phyloP scores from a whole-genome alignment of 2,797 vertebrate genomes.

The Muscicapa striata region DNA sequence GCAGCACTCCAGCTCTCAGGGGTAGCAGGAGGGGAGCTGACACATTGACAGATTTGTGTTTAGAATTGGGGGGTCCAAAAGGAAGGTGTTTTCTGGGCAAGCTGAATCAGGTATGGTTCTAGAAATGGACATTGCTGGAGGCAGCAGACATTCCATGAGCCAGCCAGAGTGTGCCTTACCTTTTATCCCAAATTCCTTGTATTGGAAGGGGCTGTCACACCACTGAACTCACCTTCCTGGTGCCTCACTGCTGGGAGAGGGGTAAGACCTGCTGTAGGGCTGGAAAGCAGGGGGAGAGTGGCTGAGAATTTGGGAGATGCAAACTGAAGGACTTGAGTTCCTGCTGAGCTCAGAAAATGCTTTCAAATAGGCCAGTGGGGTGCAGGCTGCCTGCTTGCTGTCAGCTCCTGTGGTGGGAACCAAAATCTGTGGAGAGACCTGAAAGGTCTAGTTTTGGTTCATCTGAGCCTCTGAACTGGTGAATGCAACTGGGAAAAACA shows the following conservation, averaged over 20 bases:
- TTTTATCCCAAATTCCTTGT: too few relatives aligned
- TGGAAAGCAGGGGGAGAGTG: not conserved
- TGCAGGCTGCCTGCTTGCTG: not conserved
- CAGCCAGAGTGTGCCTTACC: fast-evolving
- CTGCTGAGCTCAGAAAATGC: not conserved
- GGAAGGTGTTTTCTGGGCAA: not conserved
- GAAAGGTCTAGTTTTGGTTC: not conserved
- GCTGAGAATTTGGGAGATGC: not conserved
- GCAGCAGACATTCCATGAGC: fast-evolving
- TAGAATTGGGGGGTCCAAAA: fast-evolving
- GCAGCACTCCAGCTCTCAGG: fast-evolving
- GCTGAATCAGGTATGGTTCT: fast-evolving
- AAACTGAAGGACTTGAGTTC: not conserved
- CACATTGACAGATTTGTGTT: fast-evolving
- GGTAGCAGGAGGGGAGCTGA: not conserved
- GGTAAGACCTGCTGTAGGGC: not conserved
- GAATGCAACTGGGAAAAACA: not conserved
- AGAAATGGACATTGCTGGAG: not conserved
- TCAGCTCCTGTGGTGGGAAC: not conserved
- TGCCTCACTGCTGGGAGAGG: not conserved
- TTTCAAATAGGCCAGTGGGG: not conserved
- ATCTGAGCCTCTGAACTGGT: not conserved
- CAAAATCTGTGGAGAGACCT: not conserved
- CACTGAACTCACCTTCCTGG: not conserved
- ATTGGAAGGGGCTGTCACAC: not conserved